Evolutionary conservation across 2,888 invertebrate genomes (phyloP).

Genomic region (Leucoptera coffeella): DNA sequence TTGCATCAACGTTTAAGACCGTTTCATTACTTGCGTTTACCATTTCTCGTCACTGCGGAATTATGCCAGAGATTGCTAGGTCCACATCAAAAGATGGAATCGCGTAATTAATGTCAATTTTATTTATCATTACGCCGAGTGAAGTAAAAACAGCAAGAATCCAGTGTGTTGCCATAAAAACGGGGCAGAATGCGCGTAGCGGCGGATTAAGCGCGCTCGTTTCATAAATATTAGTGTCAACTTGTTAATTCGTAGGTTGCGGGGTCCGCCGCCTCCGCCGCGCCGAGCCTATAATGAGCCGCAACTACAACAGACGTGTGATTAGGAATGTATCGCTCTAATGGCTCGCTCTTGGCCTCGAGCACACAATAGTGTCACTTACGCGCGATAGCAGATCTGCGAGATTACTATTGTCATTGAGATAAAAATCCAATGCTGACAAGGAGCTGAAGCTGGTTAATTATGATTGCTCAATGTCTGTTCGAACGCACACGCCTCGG

Average conservation of each 20-base stretch:
- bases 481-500: no score
- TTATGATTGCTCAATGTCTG: no score
- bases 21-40: conserved; percentile 19
- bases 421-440: no score
- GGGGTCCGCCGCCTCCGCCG: no score
- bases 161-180: conserved; percentile 6
- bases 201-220: conserved; percentile 1
- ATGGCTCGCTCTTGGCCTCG: no score
- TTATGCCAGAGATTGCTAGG: conserved; percentile 32
- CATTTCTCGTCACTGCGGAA: conserved; percentile 13
- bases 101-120: conserved; percentile 42
- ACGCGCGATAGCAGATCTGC: no score
- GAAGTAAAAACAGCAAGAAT: conserved; percentile 3
- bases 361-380: no score
- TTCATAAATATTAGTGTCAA: conserved; percentile 6
- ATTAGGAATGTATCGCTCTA: no score
- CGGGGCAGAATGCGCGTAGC: conserved; percentile 2
- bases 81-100: conserved; percentile 27
- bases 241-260: neutral
- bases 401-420: no score
- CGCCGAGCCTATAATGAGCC: no score
- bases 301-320: no score
- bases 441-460: no score
- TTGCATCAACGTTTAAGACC: conserved; percentile 20
- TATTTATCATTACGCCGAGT: conserved; percentile 27